Percentiles rank a stretch among this genome's conserved stretches.
Evolutionary conservation across 2,888 invertebrate species (phyloP).

Genomic region (Halocaridina rubra): DNA sequence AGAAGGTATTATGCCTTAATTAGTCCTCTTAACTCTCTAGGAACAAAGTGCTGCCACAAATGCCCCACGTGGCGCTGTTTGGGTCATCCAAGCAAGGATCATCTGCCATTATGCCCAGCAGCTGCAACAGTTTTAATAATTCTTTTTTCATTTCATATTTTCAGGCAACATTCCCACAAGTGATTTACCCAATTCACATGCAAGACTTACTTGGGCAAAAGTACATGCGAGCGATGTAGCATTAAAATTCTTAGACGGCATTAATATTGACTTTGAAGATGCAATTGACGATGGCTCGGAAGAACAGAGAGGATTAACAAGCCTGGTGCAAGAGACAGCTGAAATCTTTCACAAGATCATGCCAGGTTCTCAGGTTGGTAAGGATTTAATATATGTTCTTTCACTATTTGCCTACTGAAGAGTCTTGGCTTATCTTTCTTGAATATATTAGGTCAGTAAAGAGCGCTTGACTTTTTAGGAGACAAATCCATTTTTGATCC

Average conservation of each 20-base stretch:
- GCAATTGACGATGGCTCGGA: slow-evolving; percentile 64
- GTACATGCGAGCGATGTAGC: slow-evolving; percentile 26
- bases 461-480: no score
- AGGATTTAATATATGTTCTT: no score
- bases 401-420: no score
- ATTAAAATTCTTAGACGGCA: slow-evolving; percentile 64
- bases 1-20: not conserved
- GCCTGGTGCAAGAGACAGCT: slow-evolving; percentile 66
- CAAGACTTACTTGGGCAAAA: slow-evolving; percentile 44
- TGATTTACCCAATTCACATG: slow-evolving; percentile 43
- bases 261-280: slow-evolving; percentile 69
- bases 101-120: not conserved
- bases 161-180: slow-evolving; percentile 50
- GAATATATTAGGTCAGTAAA: no score
- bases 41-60: not conserved
- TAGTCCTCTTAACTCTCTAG: no score
- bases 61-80: no score
- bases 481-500: no score
- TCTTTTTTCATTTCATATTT: not conserved
- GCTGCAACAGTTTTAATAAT: not conserved
- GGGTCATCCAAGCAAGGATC: no score
- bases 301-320: slow-evolving; percentile 66
- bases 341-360: slow-evolving; percentile 65
- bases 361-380: slow-evolving; percentile 67
- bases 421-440: no score